phyloP scores from a whole-genome alignment of 1,140 invertebrate species.

The Radopholus similis region DNA sequence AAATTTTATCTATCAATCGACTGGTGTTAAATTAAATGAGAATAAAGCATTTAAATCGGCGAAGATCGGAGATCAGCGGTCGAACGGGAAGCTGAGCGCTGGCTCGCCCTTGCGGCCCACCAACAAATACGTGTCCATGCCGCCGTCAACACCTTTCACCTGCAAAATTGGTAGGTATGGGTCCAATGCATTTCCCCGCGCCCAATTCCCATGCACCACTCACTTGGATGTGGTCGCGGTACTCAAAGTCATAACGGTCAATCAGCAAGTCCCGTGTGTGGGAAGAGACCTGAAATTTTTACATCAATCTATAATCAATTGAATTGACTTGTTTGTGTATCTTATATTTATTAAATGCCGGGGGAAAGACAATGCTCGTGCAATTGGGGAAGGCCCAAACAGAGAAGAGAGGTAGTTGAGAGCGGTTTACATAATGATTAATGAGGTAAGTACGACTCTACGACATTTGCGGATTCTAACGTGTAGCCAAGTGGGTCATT shows the following conservation, averaged over 20 bases:
- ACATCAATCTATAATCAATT: not conserved
- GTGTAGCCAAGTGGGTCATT: no score
- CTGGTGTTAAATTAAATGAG: not conserved
- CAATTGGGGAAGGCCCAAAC: no score
- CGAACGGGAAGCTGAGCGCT: constrained; percentile 24
- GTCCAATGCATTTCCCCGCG: not conserved
- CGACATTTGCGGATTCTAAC: no score
- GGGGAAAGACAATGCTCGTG: no score
- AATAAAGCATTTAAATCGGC: no score
- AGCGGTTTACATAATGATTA: no score
- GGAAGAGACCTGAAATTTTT: constrained; percentile 69
- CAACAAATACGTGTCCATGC: constrained; percentile 60
- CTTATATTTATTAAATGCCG: no score
- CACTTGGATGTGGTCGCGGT: constrained; percentile 57
- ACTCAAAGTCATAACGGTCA: constrained; percentile 60
- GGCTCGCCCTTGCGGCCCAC: constrained; percentile 50
- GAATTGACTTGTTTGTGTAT: no score
- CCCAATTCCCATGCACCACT: not conserved
- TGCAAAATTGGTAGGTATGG: not conserved
- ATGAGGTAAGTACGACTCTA: no score
- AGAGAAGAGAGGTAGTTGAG: no score
- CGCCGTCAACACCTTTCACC: constrained; percentile 53
- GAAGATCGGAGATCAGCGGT: no score
- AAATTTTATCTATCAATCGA: no score
- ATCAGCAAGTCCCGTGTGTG: constrained; percentile 54